Evolutionary conservation across 2,113 vertebrate species (phyloP), one percentile per base, ranked within the genome.

Genomic region (Trachemys scripta): DNA sequence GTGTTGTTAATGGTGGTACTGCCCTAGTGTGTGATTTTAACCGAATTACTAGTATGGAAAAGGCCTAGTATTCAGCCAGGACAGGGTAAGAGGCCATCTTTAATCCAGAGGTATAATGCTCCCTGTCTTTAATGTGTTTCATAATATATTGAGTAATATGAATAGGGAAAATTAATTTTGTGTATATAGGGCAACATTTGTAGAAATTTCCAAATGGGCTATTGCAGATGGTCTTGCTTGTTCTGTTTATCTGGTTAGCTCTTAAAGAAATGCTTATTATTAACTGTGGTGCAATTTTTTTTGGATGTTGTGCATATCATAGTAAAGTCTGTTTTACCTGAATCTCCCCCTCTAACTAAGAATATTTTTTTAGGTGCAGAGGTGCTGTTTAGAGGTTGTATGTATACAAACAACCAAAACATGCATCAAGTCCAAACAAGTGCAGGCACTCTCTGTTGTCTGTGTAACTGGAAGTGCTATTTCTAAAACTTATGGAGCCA

Each of bases 81-180:
- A 76, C 42, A 47, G 22, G 42, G 13, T 78, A 47, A 78, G 25
- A 78, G 1, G 1, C 59, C 79, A 5, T 42, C 22, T 86, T 84
- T 90, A 31, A n/a, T 57, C 7, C 31, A 20, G 24, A 50, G 2
- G 0, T 27, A 50, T 62, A 57, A 2, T n/a, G 35, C 2, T 69
- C 19, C 19, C 16, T 38, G 65, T 72, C 65, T 72, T 72, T 22
- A 88, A 45, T 3, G 24, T 88, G 2, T 0, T 0, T 11, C 13
- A 2, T 22, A 51, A 3, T 35, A 31, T 5, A 45, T 65, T 82
- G 31, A 72, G 78, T 88, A 81, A 49, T 3, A n/a, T 8, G 31
- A 76, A 76, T 42, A 76, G 4, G 62, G 31, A 88, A 93, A 87
- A 72, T 1, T 20, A 0, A 8, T 2, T 90, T 65, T 88, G 7